Conservation (phyloP, 2,797 vertebrate genomes). For the Lepus townsendii region DNA sequence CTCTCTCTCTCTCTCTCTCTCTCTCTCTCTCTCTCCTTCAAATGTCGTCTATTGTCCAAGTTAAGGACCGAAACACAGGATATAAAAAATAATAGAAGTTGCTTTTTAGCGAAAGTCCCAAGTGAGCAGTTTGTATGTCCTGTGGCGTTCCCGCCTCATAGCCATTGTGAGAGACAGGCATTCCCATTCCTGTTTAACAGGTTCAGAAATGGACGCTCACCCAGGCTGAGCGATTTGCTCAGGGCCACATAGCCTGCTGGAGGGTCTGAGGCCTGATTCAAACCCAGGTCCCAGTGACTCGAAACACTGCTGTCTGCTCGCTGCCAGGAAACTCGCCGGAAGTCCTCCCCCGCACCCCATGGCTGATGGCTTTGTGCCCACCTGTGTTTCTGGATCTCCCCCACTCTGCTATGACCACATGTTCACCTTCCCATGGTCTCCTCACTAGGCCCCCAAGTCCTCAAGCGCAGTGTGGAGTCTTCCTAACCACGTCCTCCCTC, state of each 20-base stretch:
- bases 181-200: not conserved
- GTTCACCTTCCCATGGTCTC: not conserved
- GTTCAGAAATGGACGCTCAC: not conserved
- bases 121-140: not conserved
- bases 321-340: not conserved
- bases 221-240: not conserved
- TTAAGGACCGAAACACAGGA: slow-evolving; percentile 18
- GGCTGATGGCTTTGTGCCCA: not conserved
- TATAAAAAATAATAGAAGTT: not conserved
- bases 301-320: not conserved
- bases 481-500: not conserved
- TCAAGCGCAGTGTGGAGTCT: not conserved
- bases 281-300: not conserved
- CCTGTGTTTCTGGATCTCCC: not conserved
- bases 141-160: not conserved
- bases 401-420: rapidly evolving
- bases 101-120: not conserved
- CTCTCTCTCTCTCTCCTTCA: not conserved
- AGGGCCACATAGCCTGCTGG: not conserved
- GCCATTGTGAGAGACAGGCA: not conserved
- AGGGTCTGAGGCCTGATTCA: not conserved
- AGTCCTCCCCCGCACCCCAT: not conserved
- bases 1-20: not conserved
- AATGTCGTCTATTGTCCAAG: not conserved
- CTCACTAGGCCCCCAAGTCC: not conserved